A percentile compares a stretch with the other conserved stretches of the same genome.
Conservation (phyloP, 2,888 invertebrate genomes). For the Esperia sulphurella region DNA sequence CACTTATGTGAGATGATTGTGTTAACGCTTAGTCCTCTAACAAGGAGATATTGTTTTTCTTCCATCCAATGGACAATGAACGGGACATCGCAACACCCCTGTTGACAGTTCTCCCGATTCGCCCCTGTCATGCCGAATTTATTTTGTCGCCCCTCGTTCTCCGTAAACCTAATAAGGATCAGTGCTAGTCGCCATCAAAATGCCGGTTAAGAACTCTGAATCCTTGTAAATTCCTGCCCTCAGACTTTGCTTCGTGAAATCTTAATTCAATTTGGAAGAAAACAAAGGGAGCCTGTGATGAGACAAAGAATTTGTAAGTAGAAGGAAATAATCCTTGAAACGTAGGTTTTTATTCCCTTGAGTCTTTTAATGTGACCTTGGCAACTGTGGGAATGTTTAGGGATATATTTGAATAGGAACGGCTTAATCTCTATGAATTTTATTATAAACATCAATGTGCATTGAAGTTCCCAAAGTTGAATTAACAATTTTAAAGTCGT, state of each 20-base stretch:
- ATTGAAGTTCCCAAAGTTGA: too few species aligned
- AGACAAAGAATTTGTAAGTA: conserved; percentile 38
- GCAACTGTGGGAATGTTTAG: neutral
- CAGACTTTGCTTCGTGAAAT: conserved; percentile 44
- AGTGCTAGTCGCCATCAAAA: conserved; percentile 42
- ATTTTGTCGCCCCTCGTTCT: conserved; percentile 45
- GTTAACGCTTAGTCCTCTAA: neutral
- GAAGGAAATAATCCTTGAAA: conserved; percentile 16
- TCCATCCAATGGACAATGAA: conserved; percentile 25
- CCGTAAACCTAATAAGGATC: conserved; percentile 63
- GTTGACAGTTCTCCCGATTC: conserved; percentile 31
- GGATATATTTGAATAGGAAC: too few species aligned
- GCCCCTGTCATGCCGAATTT: conserved; percentile 49
- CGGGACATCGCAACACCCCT: conserved; percentile 33
- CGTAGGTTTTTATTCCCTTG: conserved; percentile 17
- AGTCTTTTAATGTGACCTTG: conserved; percentile 4
- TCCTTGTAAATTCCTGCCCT: conserved; percentile 33
- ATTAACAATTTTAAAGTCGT: too few species aligned
- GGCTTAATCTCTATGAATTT: too few species aligned
- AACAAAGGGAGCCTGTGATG: conserved; percentile 38
- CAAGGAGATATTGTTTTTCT: neutral
- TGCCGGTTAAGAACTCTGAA: conserved; percentile 41
- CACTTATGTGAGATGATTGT: too few species aligned
- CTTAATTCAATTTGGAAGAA: conserved; percentile 55
- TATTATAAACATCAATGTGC: too few species aligned